These are phyloP conservation scores for Lepus timidus DNA, from an alignment of 2,113 vertebrate species.

Conservation along the genomic window DNA sequence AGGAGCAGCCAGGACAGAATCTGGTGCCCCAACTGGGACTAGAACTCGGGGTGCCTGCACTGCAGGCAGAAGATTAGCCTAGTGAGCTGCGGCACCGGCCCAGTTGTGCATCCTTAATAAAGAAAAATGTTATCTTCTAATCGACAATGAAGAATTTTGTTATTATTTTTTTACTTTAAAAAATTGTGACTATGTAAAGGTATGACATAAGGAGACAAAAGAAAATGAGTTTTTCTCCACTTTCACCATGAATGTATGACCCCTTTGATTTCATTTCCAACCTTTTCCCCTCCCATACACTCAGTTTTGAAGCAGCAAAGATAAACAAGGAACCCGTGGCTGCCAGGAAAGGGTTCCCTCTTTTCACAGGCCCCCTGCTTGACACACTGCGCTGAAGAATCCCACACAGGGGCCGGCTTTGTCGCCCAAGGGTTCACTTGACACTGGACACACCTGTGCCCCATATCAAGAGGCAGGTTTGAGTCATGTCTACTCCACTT, in stretches of 20 bases:
- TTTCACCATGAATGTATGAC: background rate
- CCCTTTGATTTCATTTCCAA: background rate
- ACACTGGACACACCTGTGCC: too few relatives aligned
- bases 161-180: background rate
- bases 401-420: background rate
- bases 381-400: background rate
- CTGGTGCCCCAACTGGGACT: too few relatives aligned
- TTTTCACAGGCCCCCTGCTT: background rate
- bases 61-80: too few relatives aligned
- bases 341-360: background rate
- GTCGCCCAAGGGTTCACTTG: too few relatives aligned
- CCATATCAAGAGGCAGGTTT: too few relatives aligned
- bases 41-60: too few relatives aligned
- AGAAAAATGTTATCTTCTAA: background rate
- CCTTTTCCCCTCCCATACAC: background rate
- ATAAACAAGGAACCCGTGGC: background rate
- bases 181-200: background rate
- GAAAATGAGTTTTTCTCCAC: background rate
- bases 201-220: background rate
- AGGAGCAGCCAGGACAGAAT: too few relatives aligned
- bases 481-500: too few relatives aligned
- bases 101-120: background rate
- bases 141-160: constrained; percentile 10
- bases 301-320: background rate
- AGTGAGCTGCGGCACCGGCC: too few relatives aligned